Evolutionary conservation across 2,797 vertebrate genomes (phyloP).

Genomic region (Silurus aristotelis): DNA sequence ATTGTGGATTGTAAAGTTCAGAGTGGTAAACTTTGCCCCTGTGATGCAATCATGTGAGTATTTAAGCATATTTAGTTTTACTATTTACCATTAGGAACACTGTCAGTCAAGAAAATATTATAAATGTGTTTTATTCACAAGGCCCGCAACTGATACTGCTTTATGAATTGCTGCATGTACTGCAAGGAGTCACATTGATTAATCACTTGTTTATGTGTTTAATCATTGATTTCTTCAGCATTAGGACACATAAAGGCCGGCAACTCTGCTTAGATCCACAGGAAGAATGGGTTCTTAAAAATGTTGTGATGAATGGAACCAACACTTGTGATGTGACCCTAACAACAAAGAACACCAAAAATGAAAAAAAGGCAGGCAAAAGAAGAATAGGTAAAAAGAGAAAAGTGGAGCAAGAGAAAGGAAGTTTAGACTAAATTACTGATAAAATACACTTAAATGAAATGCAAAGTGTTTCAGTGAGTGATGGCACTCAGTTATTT

Average conservation of each 20-base stretch:
- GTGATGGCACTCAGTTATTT: neutral
- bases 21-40: slow-evolving; percentile 33
- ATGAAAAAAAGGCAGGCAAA: neutral
- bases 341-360: neutral
- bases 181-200: neutral
- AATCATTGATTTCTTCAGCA: slow-evolving; percentile 27
- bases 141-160: neutral
- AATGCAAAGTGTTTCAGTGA: neutral
- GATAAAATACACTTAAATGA: neutral
- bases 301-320: neutral
- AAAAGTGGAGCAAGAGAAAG: neutral
- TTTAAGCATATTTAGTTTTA: neutral
- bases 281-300: slow-evolving; percentile 7
- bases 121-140: neutral
- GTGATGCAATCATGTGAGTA: slow-evolving; percentile 35
- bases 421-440: neutral
- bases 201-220: neutral
- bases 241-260: neutral
- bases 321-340: neutral
- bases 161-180: neutral
- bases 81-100: neutral
- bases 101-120: neutral
- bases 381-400: neutral
- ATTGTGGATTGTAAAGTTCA: slow-evolving; percentile 38
- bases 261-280: slow-evolving; percentile 6